Evolutionary conservation across 2,113 vertebrate genomes (phyloP).

Genomic region (Lampris megalopsis): DNA sequence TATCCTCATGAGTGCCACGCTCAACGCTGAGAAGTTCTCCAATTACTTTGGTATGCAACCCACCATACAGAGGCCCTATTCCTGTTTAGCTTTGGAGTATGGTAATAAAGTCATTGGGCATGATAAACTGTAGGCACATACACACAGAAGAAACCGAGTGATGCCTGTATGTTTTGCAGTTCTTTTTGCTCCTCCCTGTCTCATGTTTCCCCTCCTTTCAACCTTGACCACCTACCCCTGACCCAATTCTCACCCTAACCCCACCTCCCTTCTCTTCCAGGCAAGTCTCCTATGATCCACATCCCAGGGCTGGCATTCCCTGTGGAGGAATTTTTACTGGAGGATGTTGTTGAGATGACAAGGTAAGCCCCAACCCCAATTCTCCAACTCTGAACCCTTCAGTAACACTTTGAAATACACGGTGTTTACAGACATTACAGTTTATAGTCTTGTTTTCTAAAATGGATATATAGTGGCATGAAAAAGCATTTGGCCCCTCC

Average conservation of each 20-base stretch:
- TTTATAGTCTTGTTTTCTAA: too few relatives aligned
- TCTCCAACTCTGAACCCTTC: not conserved
- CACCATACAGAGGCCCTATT: not conserved
- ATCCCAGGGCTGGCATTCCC: slow-evolving; percentile 97
- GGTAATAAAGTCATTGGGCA: too few relatives aligned
- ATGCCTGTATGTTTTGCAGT: too few relatives aligned
- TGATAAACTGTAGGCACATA: too few relatives aligned
- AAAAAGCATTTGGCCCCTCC: too few relatives aligned
- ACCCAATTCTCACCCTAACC: not conserved
- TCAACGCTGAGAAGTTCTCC: slow-evolving; percentile 97
- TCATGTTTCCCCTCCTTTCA: not conserved
- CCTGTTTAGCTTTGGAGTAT: not conserved
- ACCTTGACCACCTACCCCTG: not conserved
- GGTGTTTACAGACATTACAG: too few relatives aligned
- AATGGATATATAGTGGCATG: too few relatives aligned
- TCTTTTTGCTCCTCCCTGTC: too few relatives aligned
- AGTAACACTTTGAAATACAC: not conserved
- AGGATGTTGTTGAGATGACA: slow-evolving; percentile 93
- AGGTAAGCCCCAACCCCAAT: slow-evolving; percentile 75
- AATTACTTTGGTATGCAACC: slow-evolving; percentile 90
- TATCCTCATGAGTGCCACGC: slow-evolving; percentile 95
- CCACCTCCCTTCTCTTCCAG: slow-evolving; percentile 69
- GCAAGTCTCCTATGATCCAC: slow-evolving; percentile 92
- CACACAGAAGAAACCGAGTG: too few relatives aligned
- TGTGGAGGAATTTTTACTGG: slow-evolving; percentile 92